These are phyloP conservation scores for Heliconius himera DNA, from an alignment of 1,140 invertebrate genomes.

Conservation along the genomic window DNA sequence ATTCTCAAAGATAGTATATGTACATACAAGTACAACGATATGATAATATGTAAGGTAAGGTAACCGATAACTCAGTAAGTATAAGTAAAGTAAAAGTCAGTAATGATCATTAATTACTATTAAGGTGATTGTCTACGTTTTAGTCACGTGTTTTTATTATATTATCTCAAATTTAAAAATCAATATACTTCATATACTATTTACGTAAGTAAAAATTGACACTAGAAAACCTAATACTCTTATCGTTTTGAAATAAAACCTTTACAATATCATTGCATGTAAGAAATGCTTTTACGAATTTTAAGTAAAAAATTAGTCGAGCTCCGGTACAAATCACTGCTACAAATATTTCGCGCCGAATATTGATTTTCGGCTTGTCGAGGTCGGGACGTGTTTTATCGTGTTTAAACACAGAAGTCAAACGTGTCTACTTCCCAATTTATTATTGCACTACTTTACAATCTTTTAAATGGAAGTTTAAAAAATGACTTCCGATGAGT, in stretches of 20 bases:
- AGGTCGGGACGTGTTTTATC: conserved; percentile 31
- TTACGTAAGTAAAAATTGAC: too few species aligned
- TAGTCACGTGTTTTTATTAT: too few species aligned
- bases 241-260: background rate
- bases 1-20: too few species aligned
- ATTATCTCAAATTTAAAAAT: too few species aligned
- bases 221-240: too few species aligned
- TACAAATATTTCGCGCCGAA: conserved; percentile 28
- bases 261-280: background rate
- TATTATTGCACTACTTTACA: background rate
- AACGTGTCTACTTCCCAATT: conserved; percentile 10
- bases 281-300: background rate
- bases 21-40: too few species aligned
- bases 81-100: too few species aligned
- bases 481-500: background rate
- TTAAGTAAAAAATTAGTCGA: background rate
- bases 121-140: too few species aligned
- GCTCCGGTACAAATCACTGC: conserved; percentile 14
- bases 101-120: too few species aligned
- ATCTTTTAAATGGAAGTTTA: background rate
- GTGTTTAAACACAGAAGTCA: conserved; percentile 19
- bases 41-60: too few species aligned
- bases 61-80: too few species aligned
- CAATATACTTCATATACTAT: too few species aligned
- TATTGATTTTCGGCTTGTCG: conserved; percentile 32